Evolutionary conservation across 2,113 vertebrate genomes (phyloP).

Genomic region (Planiliza haematocheilus): DNA sequence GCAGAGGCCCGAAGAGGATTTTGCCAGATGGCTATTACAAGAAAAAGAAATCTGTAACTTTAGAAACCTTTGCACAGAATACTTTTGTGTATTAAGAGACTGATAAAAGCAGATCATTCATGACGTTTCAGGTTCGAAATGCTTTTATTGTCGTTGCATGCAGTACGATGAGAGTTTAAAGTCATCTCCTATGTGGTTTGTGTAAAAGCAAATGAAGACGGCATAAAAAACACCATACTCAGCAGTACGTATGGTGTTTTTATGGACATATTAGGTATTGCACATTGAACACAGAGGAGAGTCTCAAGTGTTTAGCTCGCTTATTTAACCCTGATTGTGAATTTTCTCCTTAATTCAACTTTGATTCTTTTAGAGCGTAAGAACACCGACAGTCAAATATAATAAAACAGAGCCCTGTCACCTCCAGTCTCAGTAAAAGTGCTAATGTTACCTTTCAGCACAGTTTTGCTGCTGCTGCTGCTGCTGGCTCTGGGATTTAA

Average conservation of each 20-base stretch:
- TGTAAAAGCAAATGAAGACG: too few species aligned
- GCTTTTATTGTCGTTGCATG: too few species aligned
- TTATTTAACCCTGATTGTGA: too few species aligned
- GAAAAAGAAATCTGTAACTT: neutral
- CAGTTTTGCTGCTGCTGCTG: neutral
- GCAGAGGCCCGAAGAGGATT: neutral
- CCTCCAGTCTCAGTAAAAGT: slow-evolving; percentile 4
- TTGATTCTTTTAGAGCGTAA: neutral
- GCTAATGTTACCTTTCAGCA: slow-evolving; percentile 6
- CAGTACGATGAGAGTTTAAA: too few species aligned
- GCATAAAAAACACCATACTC: too few species aligned
- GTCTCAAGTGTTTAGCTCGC: too few species aligned
- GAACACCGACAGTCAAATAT: neutral
- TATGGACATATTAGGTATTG: too few species aligned
- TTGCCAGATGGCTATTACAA: slow-evolving; percentile 5
- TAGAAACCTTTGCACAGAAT: neutral
- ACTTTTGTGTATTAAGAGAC: too few species aligned
- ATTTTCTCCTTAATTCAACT: neutral
- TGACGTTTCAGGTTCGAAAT: neutral
- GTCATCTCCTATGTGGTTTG: too few species aligned
- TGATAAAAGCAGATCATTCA: neutral
- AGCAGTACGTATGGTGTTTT: too few species aligned
- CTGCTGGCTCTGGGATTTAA: slow-evolving; percentile 4
- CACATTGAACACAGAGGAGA: too few species aligned
- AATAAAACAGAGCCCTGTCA: neutral